Evolutionary conservation across 2,113 vertebrate genomes (phyloP).

Genomic region (human (Homo sapiens)): GRCh38 chr11:54638001-54638500

Average conservation of each 20-base stretch:
- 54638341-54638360: too few relatives aligned
- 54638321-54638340: not conserved
- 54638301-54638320: not conserved
- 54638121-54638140: not conserved
- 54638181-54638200: not conserved
- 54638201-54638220: not conserved
- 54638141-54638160: not conserved
- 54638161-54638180: not conserved
- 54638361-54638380: not conserved
- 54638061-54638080: not conserved
- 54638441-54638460: not conserved
- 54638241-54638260: not conserved
- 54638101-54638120: not conserved
- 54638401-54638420: not conserved
- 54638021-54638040: not conserved
- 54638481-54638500: slow-evolving; percentile 29
- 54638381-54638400: not conserved
- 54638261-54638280: not conserved
- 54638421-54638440: not conserved
- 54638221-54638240: not conserved
- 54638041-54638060: not conserved
- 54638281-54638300: not conserved
- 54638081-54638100: not conserved
- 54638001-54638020: not conserved
- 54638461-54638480: not conserved